Evolutionary conservation across 2,888 invertebrate species (phyloP).

Genomic region (Drosophila austrosaltans): DNA sequence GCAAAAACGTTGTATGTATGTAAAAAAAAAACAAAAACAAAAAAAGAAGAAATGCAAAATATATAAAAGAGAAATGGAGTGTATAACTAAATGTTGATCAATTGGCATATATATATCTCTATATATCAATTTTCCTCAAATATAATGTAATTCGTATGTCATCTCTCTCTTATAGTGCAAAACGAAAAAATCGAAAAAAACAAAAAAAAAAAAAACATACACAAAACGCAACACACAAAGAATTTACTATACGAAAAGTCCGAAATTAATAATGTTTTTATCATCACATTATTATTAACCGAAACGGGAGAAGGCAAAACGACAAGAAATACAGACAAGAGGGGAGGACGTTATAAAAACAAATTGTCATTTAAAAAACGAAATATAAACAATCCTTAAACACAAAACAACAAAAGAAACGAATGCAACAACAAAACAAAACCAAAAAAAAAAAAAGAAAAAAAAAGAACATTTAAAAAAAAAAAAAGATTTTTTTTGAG

Average conservation of each 20-base stretch:
- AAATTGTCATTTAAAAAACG: slow-evolving; percentile 13
- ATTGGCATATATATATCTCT: slow-evolving; percentile 17
- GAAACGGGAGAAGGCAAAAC: neutral
- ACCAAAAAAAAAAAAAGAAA: slow-evolving; percentile 14
- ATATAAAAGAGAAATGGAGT: neutral
- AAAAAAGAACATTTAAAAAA: slow-evolving; percentile 38
- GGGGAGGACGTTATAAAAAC: slow-evolving; percentile 15
- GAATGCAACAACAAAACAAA: neutral
- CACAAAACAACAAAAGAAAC: slow-evolving; percentile 11
- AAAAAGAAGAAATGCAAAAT: neutral
- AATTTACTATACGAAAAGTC: slow-evolving; percentile 39
- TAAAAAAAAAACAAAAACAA: slow-evolving; percentile 4
- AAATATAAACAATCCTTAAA: slow-evolving; percentile 38
- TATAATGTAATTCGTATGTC: slow-evolving; percentile 31
- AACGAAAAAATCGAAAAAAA: neutral
- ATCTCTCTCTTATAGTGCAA: slow-evolving; percentile 1
- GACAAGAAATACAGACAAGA: slow-evolving; percentile 12
- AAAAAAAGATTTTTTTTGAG: slow-evolving; percentile 64
- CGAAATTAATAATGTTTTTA: slow-evolving; percentile 18
- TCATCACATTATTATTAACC: slow-evolving; percentile 8
- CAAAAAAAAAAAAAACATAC: neutral
- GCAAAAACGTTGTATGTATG: slow-evolving; percentile 34
- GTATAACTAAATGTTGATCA: slow-evolving; percentile 1
- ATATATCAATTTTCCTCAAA: slow-evolving; percentile 48
- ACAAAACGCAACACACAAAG: slow-evolving; percentile 36